phyloP scores from a whole-genome alignment of 1,140 invertebrate genomes.

The Stegodyphus dumicola region DNA sequence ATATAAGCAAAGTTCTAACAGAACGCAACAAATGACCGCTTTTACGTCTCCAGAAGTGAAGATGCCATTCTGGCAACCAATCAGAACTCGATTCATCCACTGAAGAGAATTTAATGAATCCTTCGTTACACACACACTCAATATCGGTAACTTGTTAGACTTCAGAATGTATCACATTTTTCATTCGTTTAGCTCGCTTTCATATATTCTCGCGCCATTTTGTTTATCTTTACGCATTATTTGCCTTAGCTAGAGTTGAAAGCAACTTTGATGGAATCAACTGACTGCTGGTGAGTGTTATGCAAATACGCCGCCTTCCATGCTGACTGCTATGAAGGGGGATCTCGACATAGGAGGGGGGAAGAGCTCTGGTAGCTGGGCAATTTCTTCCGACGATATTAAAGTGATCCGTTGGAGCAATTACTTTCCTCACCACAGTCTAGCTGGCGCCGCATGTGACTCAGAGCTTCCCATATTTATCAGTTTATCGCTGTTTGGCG shows the following conservation, averaged over 20 bases:
- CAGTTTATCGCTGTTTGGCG: no score
- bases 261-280: constrained; percentile 17
- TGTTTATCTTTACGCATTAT: constrained; percentile 54
- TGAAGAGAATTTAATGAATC: constrained; percentile 40
- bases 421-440: constrained; percentile 51
- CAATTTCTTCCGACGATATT: constrained; percentile 53
- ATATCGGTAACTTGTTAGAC: neutral
- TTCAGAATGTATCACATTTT: no score
- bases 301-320: constrained; percentile 27
- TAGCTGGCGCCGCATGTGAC: constrained; percentile 24
- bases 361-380: neutral
- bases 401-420: constrained; percentile 52
- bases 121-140: neutral
- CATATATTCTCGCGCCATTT: constrained; percentile 9
- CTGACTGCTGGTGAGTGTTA: constrained; percentile 11
- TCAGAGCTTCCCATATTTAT: no score
- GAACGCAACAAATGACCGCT: no score
- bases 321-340: neutral
- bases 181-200: no score
- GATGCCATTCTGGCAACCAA: constrained; percentile 2
- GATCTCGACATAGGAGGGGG: neutral
- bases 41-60: no score
- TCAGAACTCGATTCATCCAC: constrained; percentile 26
- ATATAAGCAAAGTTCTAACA: no score
- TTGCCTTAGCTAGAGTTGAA: constrained; percentile 20